A percentile compares a stretch with the other conserved stretches of the same genome.
Evolutionary conservation across 2,888 invertebrate species (phyloP).

Genomic region (Geotrupes spiniger): DNA sequence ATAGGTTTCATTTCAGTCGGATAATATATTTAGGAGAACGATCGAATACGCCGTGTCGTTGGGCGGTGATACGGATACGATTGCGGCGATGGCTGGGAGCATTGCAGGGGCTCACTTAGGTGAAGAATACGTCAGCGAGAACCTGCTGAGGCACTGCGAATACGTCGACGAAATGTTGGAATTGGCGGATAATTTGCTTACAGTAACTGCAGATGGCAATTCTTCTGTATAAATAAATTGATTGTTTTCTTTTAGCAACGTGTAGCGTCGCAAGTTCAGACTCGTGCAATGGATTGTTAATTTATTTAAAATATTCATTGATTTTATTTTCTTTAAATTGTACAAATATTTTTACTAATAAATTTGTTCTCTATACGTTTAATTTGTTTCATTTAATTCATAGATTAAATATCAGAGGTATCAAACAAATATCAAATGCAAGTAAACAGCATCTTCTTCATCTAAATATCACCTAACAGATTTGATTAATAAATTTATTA

Average conservation of each 20-base stretch:
- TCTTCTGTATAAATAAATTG: neutral
- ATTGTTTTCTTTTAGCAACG: neutral
- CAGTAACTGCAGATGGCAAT: neutral
- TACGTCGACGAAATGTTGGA: constrained; percentile 52
- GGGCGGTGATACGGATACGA: constrained; percentile 77
- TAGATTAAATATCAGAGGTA: no score
- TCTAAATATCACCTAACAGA: no score
- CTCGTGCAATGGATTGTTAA: no score
- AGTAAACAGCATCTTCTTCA: no score
- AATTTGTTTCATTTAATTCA: no score
- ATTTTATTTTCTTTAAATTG: constrained; percentile 15
- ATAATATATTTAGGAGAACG: constrained; percentile 61
- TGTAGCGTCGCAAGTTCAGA: no score
- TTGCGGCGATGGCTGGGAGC: constrained; percentile 71
- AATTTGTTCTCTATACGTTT: no score
- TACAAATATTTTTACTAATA: no score
- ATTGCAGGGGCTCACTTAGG: constrained; percentile 69
- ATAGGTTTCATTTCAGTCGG: constrained; percentile 46
- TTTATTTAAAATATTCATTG: no score
- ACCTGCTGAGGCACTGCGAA: constrained; percentile 61
- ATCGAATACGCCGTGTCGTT: constrained; percentile 68
- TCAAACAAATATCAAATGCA: no score
- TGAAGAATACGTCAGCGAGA: constrained; percentile 52
- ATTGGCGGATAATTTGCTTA: constrained; percentile 54
- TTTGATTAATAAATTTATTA: no score